Evolutionary conservation across 2,113 vertebrate species (phyloP).

Genomic region (Podarcis raffonei): DNA sequence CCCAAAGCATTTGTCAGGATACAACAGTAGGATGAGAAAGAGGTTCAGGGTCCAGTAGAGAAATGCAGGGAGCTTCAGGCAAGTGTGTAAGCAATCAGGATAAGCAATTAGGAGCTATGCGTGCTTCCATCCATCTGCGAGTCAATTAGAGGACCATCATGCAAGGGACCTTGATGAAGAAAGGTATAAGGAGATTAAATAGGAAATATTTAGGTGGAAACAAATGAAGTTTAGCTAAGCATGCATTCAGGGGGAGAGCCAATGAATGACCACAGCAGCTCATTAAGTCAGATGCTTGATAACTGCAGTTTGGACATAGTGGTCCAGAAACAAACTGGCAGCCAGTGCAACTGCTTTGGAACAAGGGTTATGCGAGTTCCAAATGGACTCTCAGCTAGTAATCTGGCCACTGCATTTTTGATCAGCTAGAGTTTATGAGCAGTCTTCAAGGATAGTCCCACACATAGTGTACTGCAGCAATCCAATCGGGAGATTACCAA

Average conservation of each 20-base stretch:
- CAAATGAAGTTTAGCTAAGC: background rate
- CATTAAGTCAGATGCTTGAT: background rate
- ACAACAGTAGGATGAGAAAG: background rate
- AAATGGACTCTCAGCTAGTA: too few species aligned
- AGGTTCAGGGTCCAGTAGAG: background rate
- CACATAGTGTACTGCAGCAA: too few species aligned
- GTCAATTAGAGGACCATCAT: background rate
- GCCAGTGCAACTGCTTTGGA: too few species aligned
- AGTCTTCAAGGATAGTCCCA: too few species aligned
- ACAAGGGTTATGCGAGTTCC: too few species aligned
- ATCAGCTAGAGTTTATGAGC: background rate
- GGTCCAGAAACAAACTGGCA: background rate
- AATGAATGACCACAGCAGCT: background rate
- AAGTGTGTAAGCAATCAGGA: background rate
- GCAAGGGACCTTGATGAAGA: background rate
- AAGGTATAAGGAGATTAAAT: background rate
- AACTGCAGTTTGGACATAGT: background rate
- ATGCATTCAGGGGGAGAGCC: background rate
- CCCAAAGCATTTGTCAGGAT: background rate
- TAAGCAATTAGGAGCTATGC: background rate
- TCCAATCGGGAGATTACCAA: too few species aligned
- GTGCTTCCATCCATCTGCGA: background rate
- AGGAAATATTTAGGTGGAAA: background rate
- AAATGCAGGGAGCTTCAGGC: background rate
- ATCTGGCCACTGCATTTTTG: background rate